Evolutionary conservation across 2,113 vertebrate genomes (phyloP), one percentile per base, ranked within the genome.

Genomic region (Takifugu bimaculatus): DNA sequence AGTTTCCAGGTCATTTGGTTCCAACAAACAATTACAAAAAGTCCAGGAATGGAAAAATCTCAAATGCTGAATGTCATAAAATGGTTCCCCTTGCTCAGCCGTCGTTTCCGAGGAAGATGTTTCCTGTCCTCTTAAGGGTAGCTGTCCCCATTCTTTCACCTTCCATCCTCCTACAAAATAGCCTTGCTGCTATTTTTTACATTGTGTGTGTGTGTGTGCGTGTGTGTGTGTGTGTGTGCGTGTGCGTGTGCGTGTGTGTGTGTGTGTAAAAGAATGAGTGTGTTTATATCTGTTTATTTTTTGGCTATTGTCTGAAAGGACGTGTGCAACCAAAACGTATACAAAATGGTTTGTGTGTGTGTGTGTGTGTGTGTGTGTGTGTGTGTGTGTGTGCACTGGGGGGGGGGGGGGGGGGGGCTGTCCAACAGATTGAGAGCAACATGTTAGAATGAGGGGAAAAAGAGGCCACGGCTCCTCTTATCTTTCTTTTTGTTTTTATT

Each of bases 351-450:
- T 0, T 35, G 32, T 35, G 32, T 35, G 2, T 35, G 32, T 35
- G 32, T 35, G 32, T 70, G 67, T 47, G 72, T 44, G 32, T 12
- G 45, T 70, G 70, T 63, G 77, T 48, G 13, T 65, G 68, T 54
- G 72, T 50, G 59, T 58, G 59, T 50, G 47, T 51, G 58, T 49
- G 15, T 68, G 68, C 50, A 43, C 29, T 51, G 60, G 53, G 71
- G 75, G 53, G 60, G 79, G 48, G 60, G 53, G 71, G 75, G 53
- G 60, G 79, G 48, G 15, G 3, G 48, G 14, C 84, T 85, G 84
- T 84, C 78, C 76, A 72, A 86, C 81, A 89, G 88, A 89, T 90
- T 91, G 84, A 89, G 85, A 87, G 83, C 87, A 88, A 81, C 89
- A 89, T 82, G 84, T 91, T 91, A 88, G 82, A 82, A 82, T 72